Base-by-base conservation (phyloP, 2,888 invertebrate genomes). In the Hipparchia sbordonii region DNA sequence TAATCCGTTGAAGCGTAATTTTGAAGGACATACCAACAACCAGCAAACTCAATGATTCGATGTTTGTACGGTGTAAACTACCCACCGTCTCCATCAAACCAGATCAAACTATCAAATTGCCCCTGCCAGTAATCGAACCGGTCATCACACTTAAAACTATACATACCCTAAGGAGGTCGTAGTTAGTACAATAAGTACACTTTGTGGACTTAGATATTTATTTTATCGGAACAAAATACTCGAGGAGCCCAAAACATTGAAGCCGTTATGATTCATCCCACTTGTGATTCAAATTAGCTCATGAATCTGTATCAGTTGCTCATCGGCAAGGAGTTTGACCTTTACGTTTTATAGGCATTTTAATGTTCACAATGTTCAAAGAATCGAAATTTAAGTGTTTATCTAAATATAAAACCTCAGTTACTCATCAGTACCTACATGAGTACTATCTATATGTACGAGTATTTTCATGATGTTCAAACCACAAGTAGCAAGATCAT, bases 301-400 rank as follows among this genome's bases (percentile, higher is more conserved):
- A 80, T 79, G 84, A 85, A 85, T 85, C 76, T 80, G 76, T 85
- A 87, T 81, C 84, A 78, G 62, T 72, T 81, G 80, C 79, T 80
- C 82, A 82, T 80, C 79, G 79, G 74, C 73, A 74, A 83, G 86
- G 82, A 83, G 85, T 81, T 85, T 87, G 87, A 88, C 89, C 90
- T 89, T 87, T 85, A 79, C 45, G 67, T 82, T 88, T 89, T 86
- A 87, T 85, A 79, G 81, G 79, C 72, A 78, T 82, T 87, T 87
- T 85, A 82, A 85, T 82, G 79, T 52, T 52, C 69, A 69, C 23
- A 61, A 86, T 82, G 79, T 68, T 59, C 59, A 51, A 9, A 33
- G 69, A 69, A 69, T 78, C 76, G 78, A 78, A 77, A 71, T 71
- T 76, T 75, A 6, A 75, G 74, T 39, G 39, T 39, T 77, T 71